Percentiles rank a stretch among this genome's conserved stretches.
Evolutionary conservation across 2,797 vertebrate species (phyloP).

Genomic region (Gephyroberyx darwinii): DNA sequence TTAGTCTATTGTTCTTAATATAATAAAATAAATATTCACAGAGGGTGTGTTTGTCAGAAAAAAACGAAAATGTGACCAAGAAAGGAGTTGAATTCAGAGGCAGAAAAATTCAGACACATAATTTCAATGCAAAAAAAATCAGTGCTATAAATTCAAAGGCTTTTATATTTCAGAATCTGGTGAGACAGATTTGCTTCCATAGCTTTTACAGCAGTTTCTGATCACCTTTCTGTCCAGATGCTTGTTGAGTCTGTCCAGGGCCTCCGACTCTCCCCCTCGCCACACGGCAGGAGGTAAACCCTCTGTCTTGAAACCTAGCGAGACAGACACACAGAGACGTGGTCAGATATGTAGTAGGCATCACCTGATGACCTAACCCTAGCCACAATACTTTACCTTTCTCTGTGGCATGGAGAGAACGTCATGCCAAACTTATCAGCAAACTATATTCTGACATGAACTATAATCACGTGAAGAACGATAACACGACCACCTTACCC

Average conservation of each 20-base stretch:
- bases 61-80: too few relatives aligned
- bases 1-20: too few relatives aligned
- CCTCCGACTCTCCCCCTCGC: slow-evolving; percentile 94
- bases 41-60: too few relatives aligned
- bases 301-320: slow-evolving; percentile 88
- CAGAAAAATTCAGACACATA: too few relatives aligned
- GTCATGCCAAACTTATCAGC: neutral
- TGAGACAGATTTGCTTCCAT: too few relatives aligned
- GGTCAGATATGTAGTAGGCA: slow-evolving; percentile 9
- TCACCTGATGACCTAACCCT: neutral
- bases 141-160: too few relatives aligned
- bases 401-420: neutral
- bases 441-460: neutral
- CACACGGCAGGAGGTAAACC: slow-evolving; percentile 87
- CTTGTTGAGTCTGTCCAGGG: slow-evolving; percentile 91
- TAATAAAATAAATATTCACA: too few relatives aligned
- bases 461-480: neutral
- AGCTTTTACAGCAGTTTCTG: too few relatives aligned
- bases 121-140: too few relatives aligned
- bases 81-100: too few relatives aligned
- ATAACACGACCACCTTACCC: slow-evolving; percentile 73
- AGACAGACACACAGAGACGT: slow-evolving; percentile 22
- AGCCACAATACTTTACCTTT: neutral
- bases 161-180: too few relatives aligned
- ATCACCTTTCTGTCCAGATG: slow-evolving; percentile 96